A percentile compares a stretch with the other conserved stretches of the same genome.
Evolutionary conservation across 2,797 vertebrate species (phyloP).

Genomic region (Amblyraja radiata): DNA sequence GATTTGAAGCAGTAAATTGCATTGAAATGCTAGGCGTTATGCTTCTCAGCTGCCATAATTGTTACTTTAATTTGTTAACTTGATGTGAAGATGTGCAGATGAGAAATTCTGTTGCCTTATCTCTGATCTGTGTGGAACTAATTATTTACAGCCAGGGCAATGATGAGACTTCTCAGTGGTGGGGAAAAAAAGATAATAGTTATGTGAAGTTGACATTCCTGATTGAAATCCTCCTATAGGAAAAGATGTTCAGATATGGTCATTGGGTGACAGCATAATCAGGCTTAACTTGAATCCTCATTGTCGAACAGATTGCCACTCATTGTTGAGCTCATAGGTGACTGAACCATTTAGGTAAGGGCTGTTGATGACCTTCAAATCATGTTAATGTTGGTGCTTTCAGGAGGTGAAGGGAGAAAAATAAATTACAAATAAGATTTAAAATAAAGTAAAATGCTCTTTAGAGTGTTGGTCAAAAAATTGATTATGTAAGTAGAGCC

Average conservation of each 20-base stretch:
- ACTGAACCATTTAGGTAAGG: neutral
- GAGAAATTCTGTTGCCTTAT: neutral
- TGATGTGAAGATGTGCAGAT: neutral
- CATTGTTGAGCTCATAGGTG: neutral
- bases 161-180: neutral
- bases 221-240: neutral
- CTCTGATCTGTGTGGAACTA: neutral
- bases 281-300: neutral
- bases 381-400: neutral
- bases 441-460: neutral
- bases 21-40: too few species aligned
- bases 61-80: neutral
- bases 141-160: neutral
- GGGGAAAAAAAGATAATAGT: neutral
- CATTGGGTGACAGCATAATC: conserved; percentile 32
- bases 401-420: neutral
- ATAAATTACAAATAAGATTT: neutral
- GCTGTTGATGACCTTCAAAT: neutral
- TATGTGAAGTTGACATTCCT: neutral
- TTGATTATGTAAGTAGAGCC: neutral
- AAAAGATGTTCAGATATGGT: neutral
- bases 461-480: neutral
- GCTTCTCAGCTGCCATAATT: neutral
- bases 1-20: neutral
- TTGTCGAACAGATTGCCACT: neutral